Base-by-base conservation (phyloP, 2,797 vertebrate genomes). In the Ceryle rudis region DNA sequence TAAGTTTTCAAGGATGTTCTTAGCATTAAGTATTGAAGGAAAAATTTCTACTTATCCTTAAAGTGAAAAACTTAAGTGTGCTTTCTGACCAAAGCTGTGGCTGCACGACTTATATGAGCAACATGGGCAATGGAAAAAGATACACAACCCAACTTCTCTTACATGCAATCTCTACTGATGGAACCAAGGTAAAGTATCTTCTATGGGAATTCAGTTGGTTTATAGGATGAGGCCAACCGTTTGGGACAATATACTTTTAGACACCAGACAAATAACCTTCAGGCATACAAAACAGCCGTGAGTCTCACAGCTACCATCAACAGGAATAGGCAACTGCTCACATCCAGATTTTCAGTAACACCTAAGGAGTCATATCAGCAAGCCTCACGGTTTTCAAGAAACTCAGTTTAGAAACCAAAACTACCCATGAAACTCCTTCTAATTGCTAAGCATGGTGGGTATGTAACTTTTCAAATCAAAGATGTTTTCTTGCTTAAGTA, bases 1-100 rank as follows among this genome's bases (percentile, higher is more conserved):
- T 71, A 71, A 33, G 29, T 89, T 86, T 86, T 90, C 78, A 94
- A 94, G 47, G 35, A 82, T 90, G n/a, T 65, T 74, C 41, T 80
- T 67, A 86, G 33, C 71, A 54, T 74, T 82, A 89, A 81, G 57
- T 26, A 78, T 31, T 44, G 22, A 78, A 78, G 55, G 17, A 86
- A 89, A 92, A 87, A 35, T 19, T 89, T 75, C 22, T 55, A 51
- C 57, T 67, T 80, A n/a, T 37, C 29, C 47, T 86, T 71, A 64
- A 66, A 75, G 85, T 28, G 81, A 82, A 93, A 94, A 81, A n/a
- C 31, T 42, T 35, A 64, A 69, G 31, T 37, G 58, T 21, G 41
- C 18, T 82, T 93, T 88, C 41, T 75, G 41, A 71, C 25, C 9
- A n/a, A 74, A 77, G 41, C 37, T 42, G 44, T 61, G 54, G 42